Conservation (phyloP, 2,888 invertebrate genomes). For the Morpho deidamia region DNA sequence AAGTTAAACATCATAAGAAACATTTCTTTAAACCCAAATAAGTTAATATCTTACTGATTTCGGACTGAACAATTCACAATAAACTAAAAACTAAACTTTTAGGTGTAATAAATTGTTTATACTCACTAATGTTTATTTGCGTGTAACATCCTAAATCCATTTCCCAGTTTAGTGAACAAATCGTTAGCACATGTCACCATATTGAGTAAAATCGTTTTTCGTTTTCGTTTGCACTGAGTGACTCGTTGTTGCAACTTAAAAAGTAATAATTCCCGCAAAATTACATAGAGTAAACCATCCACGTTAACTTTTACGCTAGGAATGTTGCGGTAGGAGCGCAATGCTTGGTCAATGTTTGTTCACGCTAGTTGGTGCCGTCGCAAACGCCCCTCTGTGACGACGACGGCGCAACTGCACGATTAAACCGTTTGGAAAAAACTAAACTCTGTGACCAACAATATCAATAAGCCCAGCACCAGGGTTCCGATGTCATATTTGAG, state of each 20-base stretch:
- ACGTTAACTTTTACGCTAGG: conserved; percentile 77
- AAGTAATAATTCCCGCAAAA: conserved; percentile 64
- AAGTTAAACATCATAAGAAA: no score
- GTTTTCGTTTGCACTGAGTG: conserved; percentile 57
- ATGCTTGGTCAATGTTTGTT: conserved; percentile 69
- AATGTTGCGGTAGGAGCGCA: conserved; percentile 73
- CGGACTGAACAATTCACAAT: neutral
- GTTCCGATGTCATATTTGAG: conserved; percentile 19
- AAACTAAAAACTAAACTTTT: no score
- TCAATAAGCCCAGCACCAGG: conserved; percentile 28
- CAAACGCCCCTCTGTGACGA: conserved; percentile 45
- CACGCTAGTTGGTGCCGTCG: conserved; percentile 53
- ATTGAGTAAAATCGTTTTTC: conserved; percentile 48
- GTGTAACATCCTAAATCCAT: conserved; percentile 47
- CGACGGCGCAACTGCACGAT: conserved; percentile 35
- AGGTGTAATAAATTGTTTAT: conserved; percentile 9
- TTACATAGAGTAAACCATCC: conserved; percentile 77
- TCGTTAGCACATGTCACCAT: conserved; percentile 48
- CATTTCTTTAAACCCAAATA: neutral
- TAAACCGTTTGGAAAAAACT: conserved; percentile 26
- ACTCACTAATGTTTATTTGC: conserved; percentile 59
- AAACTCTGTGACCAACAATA: conserved; percentile 23
- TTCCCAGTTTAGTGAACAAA: conserved; percentile 42
- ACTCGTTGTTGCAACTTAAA: conserved; percentile 47
- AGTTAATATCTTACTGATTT: neutral